Percentiles rank a stretch among this genome's conserved stretches.
phyloP scores from a whole-genome alignment of 2,888 invertebrate genomes.

The Synanthedon andrenaeformis region DNA sequence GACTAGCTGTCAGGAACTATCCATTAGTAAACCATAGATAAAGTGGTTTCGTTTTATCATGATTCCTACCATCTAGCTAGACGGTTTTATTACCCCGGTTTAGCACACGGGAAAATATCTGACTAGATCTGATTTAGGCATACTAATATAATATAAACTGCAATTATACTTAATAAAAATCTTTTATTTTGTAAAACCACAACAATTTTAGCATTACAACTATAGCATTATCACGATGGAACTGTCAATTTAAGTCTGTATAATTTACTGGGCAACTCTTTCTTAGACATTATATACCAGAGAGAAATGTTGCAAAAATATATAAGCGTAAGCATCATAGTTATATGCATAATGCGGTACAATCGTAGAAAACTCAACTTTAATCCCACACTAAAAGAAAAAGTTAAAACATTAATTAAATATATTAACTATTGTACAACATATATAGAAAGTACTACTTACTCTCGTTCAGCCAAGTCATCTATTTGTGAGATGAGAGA shows the following conservation, averaged over 20 bases:
- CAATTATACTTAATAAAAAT: not conserved
- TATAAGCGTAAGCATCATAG: conserved; percentile 50
- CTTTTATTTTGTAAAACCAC: conserved; percentile 2
- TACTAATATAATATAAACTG: not conserved
- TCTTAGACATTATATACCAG: conserved; percentile 56
- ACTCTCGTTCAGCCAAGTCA: conserved; percentile 53
- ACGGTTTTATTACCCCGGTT: too few relatives aligned
- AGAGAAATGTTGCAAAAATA: conserved; percentile 58
- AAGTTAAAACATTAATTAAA: not conserved
- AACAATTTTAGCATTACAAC: not conserved
- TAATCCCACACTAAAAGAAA: conserved; percentile 44
- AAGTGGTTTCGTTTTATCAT: too few relatives aligned
- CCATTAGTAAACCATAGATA: too few relatives aligned
- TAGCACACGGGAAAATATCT: too few relatives aligned
- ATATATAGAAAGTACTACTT: conserved; percentile 21
- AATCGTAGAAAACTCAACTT: conserved; percentile 53
- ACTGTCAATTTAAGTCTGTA: conserved; percentile 40
- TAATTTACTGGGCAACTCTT: conserved; percentile 35
- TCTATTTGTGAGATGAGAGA: conserved; percentile 41
- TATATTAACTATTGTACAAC: not conserved
- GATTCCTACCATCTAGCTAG: too few relatives aligned
- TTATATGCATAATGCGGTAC: conserved; percentile 50
- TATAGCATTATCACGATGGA: conserved; percentile 12
- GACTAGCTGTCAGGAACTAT: too few relatives aligned
- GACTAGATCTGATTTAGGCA: too few relatives aligned